Evolutionary conservation across 2,797 vertebrate genomes (phyloP).

Genomic region (Lepus townsendii): DNA sequence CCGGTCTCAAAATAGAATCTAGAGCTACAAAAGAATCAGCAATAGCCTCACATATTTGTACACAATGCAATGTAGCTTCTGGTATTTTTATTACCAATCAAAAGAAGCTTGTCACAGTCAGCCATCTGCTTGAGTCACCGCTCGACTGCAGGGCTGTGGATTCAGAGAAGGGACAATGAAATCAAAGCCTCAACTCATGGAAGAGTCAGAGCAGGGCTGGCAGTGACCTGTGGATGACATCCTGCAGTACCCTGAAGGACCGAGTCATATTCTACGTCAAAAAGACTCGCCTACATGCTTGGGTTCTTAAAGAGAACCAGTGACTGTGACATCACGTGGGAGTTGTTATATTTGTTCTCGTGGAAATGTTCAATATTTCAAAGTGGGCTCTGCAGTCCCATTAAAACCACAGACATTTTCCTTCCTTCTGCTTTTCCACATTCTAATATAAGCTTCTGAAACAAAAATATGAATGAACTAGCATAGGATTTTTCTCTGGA

Average conservation of each 20-base stretch:
- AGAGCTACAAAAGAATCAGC: conserved; percentile 73
- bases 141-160: not conserved
- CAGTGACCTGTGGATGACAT: conserved; percentile 18
- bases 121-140: conserved; percentile 76
- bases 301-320: conserved; percentile 48
- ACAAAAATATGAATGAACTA: not conserved
- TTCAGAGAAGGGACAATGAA: conserved; percentile 29
- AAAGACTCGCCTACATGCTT: not conserved
- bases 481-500: conserved; percentile 49
- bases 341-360: conserved; percentile 51
- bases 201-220: not conserved
- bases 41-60: conserved; percentile 62
- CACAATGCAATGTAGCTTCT: conserved; percentile 64
- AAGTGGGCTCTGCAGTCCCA: conserved; percentile 70
- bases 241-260: not conserved
- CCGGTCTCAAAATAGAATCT: conserved; percentile 66
- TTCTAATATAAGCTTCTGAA: conserved; percentile 43
- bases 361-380: conserved; percentile 67
- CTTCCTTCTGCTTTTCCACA: conserved; percentile 12
- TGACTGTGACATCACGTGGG: conserved; percentile 14
- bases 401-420: conserved; percentile 51
- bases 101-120: conserved; percentile 63
- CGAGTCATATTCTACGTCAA: conserved; percentile 3
- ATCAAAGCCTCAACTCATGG: not conserved
- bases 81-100: conserved; percentile 74